Evolutionary conservation across 2,113 vertebrate genomes (phyloP), one percentile per base, ranked within the genome.

Genomic region (Cygnus buccinator): DNA sequence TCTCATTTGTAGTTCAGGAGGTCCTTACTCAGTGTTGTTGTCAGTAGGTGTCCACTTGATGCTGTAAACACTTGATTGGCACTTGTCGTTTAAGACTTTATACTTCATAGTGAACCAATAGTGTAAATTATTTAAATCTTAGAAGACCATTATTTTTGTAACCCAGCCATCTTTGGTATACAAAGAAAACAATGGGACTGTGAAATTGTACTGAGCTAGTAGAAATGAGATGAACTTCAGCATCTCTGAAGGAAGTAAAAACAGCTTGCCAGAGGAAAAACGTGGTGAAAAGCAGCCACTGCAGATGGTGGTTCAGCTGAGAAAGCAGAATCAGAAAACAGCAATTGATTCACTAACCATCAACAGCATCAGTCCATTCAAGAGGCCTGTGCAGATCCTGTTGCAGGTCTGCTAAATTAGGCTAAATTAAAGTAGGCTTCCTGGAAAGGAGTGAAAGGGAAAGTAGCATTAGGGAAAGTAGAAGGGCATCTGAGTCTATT

Each of bases 271-370:
- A 28, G 54, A 85, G 41, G 59, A 62, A 55, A 72, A 82, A 81
- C 6, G 12, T 50, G 15, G 57, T 81, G 50, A 86, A 92, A 90
- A 74, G 61, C 68, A 93, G 52, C 68, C 2, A 2, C 73, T 90
- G 58, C 46, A 81, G 72, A 15, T 86, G 41, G 52, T 78, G 76
- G 61, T 85, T 93, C 79, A 93, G 88, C 88, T 96, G 90, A 95
- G 85, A 86, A 86, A 92, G 93, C 78, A 86, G 93, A 93, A 93
- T 86, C 85, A 81, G 68, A 90, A 88, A 96, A 74, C 0, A 16
- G 3, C 93, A 91, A 89, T 94, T 97, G 93, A 91, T 95, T 94
- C 80, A 19, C 86, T 89, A 84, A 94, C 89, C 80, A 31, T 93
- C 90, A 68, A 68, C 92, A 72, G 78, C 87, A 73, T 78, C 91